phyloP scores from a whole-genome alignment of 1,140 invertebrate genomes.

The Panulirus ornatus region DNA sequence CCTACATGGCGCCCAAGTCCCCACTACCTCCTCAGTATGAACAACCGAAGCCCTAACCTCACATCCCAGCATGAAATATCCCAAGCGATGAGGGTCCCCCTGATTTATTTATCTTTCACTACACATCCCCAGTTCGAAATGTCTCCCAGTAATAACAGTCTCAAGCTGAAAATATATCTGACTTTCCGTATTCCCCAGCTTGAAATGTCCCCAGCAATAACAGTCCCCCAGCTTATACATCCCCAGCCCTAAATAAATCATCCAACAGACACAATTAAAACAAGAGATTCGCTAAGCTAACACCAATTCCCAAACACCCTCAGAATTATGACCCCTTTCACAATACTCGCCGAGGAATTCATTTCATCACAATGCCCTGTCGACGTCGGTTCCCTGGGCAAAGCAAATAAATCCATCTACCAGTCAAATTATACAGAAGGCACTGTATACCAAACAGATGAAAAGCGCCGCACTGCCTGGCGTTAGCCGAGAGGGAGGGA shows the following conservation, averaged over 20 bases:
- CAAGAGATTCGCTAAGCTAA: slow-evolving; percentile 53
- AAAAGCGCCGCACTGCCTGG: slow-evolving; percentile 25
- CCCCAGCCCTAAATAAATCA: slow-evolving; percentile 30
- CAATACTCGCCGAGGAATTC: slow-evolving; percentile 55
- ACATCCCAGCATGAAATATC: too few species aligned
- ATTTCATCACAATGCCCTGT: slow-evolving; percentile 54
- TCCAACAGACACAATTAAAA: slow-evolving; percentile 20
- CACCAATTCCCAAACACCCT: slow-evolving; percentile 54
- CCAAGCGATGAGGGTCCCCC: too few species aligned
- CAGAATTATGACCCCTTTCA: slow-evolving; percentile 52
- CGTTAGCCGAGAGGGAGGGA: not conserved
- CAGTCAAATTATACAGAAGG: slow-evolving; percentile 53
- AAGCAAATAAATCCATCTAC: slow-evolving; percentile 66
- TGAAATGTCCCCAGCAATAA: not conserved
- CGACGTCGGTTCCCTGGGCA: slow-evolving; percentile 40
- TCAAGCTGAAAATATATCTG: not conserved
- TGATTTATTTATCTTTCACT: too few species aligned
- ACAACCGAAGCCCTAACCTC: too few species aligned
- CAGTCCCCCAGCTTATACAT: not conserved
- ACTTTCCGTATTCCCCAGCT: too few species aligned
- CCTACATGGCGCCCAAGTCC: too few species aligned
- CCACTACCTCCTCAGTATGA: too few species aligned
- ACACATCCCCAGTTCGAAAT: not conserved
- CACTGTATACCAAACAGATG: not conserved
- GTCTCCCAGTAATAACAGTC: not conserved